phyloP scores from a whole-genome alignment of 2,797 vertebrate species.

The Ptychobarbus kaznakovi region DNA sequence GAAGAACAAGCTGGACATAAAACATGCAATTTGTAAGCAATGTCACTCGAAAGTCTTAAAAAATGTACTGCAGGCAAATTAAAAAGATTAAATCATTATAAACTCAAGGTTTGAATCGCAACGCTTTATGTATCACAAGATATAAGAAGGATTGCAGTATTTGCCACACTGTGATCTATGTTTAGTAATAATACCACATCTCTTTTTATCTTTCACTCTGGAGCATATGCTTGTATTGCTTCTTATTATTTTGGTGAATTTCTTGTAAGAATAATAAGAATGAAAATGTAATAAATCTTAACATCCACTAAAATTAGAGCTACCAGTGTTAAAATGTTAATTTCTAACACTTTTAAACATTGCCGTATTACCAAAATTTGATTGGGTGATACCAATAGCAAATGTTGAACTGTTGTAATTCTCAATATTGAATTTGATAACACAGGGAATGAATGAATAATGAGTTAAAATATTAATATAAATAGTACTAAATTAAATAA shows the following conservation, averaged over 20 bases:
- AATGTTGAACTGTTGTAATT: too few relatives aligned
- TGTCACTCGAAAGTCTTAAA: conserved; percentile 38
- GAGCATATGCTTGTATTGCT: background rate
- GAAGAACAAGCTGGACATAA: conserved; percentile 37
- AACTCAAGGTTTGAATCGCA: conserved; percentile 1
- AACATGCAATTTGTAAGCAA: conserved; percentile 39
- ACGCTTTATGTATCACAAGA: background rate
- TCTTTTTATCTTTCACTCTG: background rate
- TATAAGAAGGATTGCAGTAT: background rate
- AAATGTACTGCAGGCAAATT: conserved; percentile 34
- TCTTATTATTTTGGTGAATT: background rate
- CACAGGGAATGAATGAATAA: too few relatives aligned
- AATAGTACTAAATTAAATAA: too few relatives aligned
- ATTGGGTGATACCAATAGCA: too few relatives aligned
- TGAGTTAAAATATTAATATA: too few relatives aligned
- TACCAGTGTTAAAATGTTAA: too few relatives aligned
- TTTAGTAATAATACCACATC: background rate
- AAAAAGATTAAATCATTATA: conserved; percentile 37
- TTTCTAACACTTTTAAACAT: too few relatives aligned
- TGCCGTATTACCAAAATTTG: too few relatives aligned
- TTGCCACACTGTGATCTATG: background rate
- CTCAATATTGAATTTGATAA: too few relatives aligned
- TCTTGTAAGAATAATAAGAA: background rate
- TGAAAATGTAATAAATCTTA: background rate
- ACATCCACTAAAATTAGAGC: background rate